phyloP scores from a whole-genome alignment of 2,113 vertebrate species.

The Rynchops niger region DNA sequence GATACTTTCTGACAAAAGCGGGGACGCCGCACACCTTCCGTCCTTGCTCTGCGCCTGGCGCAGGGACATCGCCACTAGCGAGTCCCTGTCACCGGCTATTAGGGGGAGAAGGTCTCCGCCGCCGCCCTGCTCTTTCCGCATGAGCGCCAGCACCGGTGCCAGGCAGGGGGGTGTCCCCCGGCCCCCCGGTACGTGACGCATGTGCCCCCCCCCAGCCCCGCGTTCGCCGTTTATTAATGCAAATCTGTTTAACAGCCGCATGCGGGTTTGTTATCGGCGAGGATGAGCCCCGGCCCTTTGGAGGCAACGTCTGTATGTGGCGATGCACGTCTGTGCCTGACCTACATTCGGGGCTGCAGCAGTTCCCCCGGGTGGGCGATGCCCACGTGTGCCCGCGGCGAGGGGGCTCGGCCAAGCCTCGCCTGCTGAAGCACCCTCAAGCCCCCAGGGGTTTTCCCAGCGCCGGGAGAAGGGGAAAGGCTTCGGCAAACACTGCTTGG shows the following conservation, averaged over 20 bases:
- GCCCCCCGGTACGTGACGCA: neutral
- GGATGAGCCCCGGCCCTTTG: neutral
- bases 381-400: neutral
- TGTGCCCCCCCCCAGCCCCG: neutral
- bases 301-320: neutral
- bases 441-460: neutral
- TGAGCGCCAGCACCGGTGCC: constrained; percentile 38
- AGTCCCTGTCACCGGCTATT: constrained; percentile 63
- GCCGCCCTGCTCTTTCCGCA: constrained; percentile 73
- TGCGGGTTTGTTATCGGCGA: neutral
- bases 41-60: neutral
- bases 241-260: neutral
- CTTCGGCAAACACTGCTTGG: rapidly evolving
- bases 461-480: rapidly evolving
- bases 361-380: neutral
- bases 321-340: neutral
- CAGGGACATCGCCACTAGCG: constrained; percentile 1
- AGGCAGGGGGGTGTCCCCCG: neutral
- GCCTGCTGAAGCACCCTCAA: rapidly evolving
- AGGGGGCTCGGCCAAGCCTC: neutral
- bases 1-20: constrained; percentile 46
- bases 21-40: constrained; percentile 26
- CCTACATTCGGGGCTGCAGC: neutral
- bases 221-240: neutral
- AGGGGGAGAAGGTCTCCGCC: constrained; percentile 67